Conservation (phyloP, 2,113 vertebrate species). For the Myanophis thanlyinensis region DNA sequence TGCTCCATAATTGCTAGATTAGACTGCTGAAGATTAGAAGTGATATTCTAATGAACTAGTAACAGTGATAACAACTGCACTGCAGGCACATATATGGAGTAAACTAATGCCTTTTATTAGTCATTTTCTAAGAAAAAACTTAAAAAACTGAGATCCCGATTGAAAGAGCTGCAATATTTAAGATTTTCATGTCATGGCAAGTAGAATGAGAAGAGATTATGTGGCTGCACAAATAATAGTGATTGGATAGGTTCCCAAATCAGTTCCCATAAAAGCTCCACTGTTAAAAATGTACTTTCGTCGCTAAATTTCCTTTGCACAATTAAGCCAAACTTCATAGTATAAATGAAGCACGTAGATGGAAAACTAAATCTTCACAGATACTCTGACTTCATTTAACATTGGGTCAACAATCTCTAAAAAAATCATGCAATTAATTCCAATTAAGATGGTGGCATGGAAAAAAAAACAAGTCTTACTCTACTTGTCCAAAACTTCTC, state of each 20-base stretch:
- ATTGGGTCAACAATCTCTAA: conserved; percentile 1
- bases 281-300: neutral
- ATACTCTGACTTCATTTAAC: conserved; percentile 44
- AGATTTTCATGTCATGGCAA: conserved; percentile 24
- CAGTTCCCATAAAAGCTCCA: neutral
- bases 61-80: neutral
- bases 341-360: neutral
- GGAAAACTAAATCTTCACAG: neutral
- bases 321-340: neutral
- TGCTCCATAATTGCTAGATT: conserved; percentile 30
- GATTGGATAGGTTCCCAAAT: neutral
- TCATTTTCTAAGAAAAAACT: neutral
- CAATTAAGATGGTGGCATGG: conserved; percentile 7
- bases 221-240: neutral
- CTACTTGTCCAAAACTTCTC: conserved; percentile 23
- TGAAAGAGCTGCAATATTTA: conserved; percentile 38
- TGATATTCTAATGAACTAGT: neutral
- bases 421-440: conserved; percentile 10
- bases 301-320: neutral
- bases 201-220: neutral
- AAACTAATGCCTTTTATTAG: neutral
- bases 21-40: neutral
- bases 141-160: neutral
- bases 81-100: neutral
- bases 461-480: conserved; percentile 6